These are phyloP conservation scores for Eretmochelys imbricata DNA, from an alignment of 2,113 vertebrate genomes.

Conservation along the genomic window DNA sequence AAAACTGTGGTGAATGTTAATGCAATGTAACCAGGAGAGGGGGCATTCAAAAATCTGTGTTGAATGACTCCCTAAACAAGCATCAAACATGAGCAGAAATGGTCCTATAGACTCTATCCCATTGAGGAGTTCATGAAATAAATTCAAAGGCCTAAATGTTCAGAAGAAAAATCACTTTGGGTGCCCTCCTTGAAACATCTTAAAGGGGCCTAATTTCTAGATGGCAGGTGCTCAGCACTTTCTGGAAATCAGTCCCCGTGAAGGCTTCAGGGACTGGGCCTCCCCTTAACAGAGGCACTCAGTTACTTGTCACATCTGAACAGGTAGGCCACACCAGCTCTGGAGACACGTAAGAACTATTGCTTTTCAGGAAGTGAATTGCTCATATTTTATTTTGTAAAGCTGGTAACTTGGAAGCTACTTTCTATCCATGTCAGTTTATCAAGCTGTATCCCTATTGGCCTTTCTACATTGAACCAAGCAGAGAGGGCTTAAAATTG, in stretches of 20 bases:
- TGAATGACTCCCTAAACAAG: not conserved
- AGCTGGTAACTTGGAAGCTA: not conserved
- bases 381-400: not conserved
- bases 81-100: not conserved
- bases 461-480: not conserved
- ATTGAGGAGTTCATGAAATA: not conserved
- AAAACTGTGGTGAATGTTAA: not conserved
- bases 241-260: not conserved
- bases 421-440: not conserved
- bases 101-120: not conserved
- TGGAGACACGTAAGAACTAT: not conserved
- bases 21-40: not conserved
- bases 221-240: not conserved
- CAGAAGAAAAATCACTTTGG: not conserved
- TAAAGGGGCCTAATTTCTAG: not conserved
- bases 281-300: not conserved
- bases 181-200: not conserved
- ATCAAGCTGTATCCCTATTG: not conserved
- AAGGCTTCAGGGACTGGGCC: not conserved
- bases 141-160: not conserved
- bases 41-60: not conserved
- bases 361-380: not conserved
- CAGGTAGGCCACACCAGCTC: not conserved
- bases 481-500: not conserved
- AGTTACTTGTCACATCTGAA: not conserved